These are phyloP conservation scores for Gasterosteus aculeatus DNA, from an alignment of 2,113 vertebrate species.

Conservation along the genomic window DNA sequence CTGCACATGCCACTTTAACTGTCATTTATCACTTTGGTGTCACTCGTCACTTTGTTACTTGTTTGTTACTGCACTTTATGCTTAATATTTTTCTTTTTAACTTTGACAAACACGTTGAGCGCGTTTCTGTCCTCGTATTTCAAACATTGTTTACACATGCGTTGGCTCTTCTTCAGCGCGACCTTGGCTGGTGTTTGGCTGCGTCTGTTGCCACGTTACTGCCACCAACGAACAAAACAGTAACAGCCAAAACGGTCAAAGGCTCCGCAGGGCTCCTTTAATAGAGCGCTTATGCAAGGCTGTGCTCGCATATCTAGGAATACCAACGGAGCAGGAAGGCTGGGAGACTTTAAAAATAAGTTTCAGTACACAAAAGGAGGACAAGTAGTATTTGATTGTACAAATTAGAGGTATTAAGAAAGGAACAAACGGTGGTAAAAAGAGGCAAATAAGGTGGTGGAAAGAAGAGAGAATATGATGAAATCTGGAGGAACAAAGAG, in stretches of 20 bases:
- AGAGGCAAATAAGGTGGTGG: too few species aligned
- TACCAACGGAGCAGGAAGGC: neutral
- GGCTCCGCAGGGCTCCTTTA: neutral
- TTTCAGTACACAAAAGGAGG: neutral
- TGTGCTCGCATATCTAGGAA: neutral
- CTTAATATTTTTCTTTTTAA: too few species aligned
- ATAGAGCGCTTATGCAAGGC: neutral
- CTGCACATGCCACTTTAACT: too few species aligned
- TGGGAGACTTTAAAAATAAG: neutral
- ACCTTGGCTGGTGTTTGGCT: neutral
- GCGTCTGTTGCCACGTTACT: neutral
- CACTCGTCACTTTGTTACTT: too few species aligned
- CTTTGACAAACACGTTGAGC: neutral
- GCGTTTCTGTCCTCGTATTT: neutral
- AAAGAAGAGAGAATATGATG: too few species aligned
- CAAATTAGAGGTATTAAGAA: neutral
- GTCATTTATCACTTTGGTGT: too few species aligned
- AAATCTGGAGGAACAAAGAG: too few species aligned
- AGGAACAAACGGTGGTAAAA: neutral
- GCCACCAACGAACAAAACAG: neutral
- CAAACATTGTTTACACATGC: neutral
- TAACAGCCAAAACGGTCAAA: neutral
- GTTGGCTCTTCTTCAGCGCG: neutral
- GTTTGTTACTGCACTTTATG: too few species aligned
- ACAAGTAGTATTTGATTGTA: neutral